Evolutionary conservation across 2,888 invertebrate genomes (phyloP).

Genomic region (Mythimna vitellina): DNA sequence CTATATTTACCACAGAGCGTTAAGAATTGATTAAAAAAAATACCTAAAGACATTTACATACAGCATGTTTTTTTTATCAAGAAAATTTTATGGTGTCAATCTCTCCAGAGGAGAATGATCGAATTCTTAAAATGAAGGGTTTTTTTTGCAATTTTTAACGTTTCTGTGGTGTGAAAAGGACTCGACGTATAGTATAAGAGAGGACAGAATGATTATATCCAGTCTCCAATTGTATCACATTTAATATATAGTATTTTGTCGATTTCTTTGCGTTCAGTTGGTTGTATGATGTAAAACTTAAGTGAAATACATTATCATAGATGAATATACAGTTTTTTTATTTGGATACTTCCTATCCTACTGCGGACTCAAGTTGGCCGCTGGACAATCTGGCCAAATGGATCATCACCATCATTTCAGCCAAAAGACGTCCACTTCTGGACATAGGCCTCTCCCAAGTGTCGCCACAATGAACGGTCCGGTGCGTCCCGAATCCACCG

Average conservation of each 20-base stretch:
- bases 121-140: not conserved
- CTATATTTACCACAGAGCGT: not conserved
- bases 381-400: too few species aligned
- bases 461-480: too few species aligned
- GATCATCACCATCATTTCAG: too few species aligned
- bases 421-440: too few species aligned
- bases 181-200: slow-evolving; percentile 27
- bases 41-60: too few species aligned
- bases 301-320: slow-evolving; percentile 79
- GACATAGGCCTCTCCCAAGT: too few species aligned
- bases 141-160: not conserved
- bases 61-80: slow-evolving; percentile 7
- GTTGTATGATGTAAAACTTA: slow-evolving; percentile 71
- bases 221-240: slow-evolving; percentile 38
- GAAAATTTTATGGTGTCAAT: not conserved
- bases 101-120: not conserved
- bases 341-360: not conserved
- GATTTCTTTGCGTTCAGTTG: slow-evolving; percentile 36
- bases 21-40: slow-evolving; percentile 2
- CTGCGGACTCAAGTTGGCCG: too few species aligned
- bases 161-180: not conserved
- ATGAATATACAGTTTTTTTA: slow-evolving; percentile 39
- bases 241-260: slow-evolving; percentile 46
- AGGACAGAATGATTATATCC: slow-evolving; percentile 10
- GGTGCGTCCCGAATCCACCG: too few species aligned